A percentile compares a stretch with the other conserved stretches of the same genome.
These are phyloP conservation scores for Melanotaenia trifasciata DNA, from an alignment of 2,797 vertebrate genomes.

Conservation along the genomic window DNA sequence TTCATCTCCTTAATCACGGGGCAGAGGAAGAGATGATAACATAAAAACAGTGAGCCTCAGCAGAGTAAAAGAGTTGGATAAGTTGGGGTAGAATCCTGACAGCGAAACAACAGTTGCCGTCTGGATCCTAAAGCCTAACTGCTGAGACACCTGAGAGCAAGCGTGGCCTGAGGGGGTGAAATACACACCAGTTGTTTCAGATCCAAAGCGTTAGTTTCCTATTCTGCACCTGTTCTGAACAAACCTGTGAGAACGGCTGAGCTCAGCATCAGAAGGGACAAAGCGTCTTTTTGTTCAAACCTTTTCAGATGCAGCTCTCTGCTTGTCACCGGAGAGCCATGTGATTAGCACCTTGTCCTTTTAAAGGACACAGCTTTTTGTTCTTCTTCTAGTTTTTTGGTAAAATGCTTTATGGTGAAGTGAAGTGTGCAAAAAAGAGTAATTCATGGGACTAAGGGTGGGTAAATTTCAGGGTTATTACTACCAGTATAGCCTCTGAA, in stretches of 20 bases:
- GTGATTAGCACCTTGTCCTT: slow-evolving; percentile 47
- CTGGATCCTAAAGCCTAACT: slow-evolving; percentile 35
- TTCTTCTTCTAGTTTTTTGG: not conserved
- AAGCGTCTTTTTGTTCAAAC: slow-evolving; percentile 56
- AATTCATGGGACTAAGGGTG: slow-evolving; percentile 24
- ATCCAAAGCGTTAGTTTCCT: slow-evolving; percentile 57
- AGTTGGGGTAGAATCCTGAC: slow-evolving; percentile 23
- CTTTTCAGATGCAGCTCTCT: slow-evolving; percentile 68
- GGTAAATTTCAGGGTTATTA: slow-evolving; percentile 38
- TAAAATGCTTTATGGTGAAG: slow-evolving; percentile 19
- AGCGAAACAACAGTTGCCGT: slow-evolving; percentile 46
- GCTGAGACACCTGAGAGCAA: slow-evolving; percentile 64
- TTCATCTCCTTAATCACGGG: slow-evolving; percentile 1
- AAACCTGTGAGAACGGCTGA: slow-evolving; percentile 64
- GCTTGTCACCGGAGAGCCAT: slow-evolving; percentile 66
- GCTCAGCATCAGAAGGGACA: slow-evolving; percentile 52
- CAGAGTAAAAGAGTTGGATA: slow-evolving; percentile 26
- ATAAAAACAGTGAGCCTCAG: not conserved
- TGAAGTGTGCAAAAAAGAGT: slow-evolving; percentile 18
- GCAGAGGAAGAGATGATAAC: not conserved
- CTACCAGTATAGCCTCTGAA: slow-evolving; percentile 19
- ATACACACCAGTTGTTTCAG: slow-evolving; percentile 58
- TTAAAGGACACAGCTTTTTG: slow-evolving; percentile 5
- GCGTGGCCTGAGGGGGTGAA: slow-evolving; percentile 63
- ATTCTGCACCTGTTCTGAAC: slow-evolving; percentile 72